Evolutionary conservation across 2,113 vertebrate genomes (phyloP).

Genomic region (Perognathus longimembris): DNA sequence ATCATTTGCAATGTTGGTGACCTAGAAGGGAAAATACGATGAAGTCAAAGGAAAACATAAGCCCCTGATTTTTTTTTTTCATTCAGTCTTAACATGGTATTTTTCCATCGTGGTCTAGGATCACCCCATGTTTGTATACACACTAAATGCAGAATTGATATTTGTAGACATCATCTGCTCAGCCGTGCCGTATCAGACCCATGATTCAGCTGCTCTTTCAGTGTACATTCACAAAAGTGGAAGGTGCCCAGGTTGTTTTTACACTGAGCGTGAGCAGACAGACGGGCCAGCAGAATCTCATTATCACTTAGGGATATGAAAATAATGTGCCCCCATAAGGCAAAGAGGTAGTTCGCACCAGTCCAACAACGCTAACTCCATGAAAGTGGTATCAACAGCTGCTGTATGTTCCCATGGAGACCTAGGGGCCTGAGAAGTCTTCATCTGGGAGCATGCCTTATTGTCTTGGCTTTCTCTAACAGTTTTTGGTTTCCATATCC

Average conservation of each 20-base stretch:
- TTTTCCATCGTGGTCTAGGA: not conserved
- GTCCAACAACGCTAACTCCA: not conserved
- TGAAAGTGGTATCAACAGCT: not conserved
- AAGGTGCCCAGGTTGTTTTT: not conserved
- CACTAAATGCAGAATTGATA: not conserved
- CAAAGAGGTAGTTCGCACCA: not conserved
- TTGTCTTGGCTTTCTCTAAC: slow-evolving; percentile 22
- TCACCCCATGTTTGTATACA: not conserved
- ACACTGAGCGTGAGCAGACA: not conserved
- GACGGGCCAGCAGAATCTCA: not conserved
- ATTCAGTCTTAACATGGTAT: not conserved
- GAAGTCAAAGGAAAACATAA: not conserved
- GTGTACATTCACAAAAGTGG: not conserved
- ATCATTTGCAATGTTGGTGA: not conserved
- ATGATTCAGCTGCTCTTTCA: not conserved
- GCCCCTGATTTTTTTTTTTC: not conserved
- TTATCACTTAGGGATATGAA: not conserved
- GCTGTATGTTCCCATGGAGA: not conserved
- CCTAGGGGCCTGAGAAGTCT: not conserved
- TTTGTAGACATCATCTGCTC: not conserved
- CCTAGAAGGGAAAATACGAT: not conserved
- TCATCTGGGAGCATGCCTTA: slow-evolving; percentile 7
- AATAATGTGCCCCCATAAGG: not conserved
- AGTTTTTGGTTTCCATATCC: slow-evolving; percentile 59
- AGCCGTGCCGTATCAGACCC: not conserved